These are phyloP conservation scores for Xenopus petersii DNA, from an alignment of 2,797 vertebrate genomes.

Conservation along the genomic window DNA sequence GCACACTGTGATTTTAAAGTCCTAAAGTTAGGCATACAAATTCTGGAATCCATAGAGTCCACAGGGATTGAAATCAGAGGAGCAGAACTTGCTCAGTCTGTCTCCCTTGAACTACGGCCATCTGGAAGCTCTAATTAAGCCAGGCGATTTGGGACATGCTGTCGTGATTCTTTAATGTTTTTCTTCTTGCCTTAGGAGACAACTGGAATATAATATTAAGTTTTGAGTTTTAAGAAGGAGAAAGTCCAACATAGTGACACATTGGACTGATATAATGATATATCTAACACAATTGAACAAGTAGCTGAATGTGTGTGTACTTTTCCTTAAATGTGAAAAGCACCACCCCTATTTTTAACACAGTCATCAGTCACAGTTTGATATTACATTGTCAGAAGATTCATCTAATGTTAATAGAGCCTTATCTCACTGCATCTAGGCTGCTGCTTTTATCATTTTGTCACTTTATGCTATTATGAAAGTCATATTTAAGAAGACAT, in stretches of 20 bases:
- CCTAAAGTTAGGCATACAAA: conserved; percentile 31
- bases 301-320: too few relatives aligned
- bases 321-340: too few relatives aligned
- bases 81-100: conserved; percentile 49
- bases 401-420: too few relatives aligned
- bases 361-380: too few relatives aligned
- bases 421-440: too few relatives aligned
- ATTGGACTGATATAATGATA: not conserved
- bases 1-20: conserved; percentile 15
- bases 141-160: conserved; percentile 42
- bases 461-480: too few relatives aligned
- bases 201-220: conserved; percentile 32
- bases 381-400: too few relatives aligned
- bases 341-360: too few relatives aligned
- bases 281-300: not conserved
- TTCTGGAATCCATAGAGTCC: conserved; percentile 28
- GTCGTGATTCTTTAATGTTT: conserved; percentile 48
- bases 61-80: conserved; percentile 39
- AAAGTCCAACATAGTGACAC: not conserved
- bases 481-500: too few relatives aligned
- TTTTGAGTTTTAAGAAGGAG: not conserved
- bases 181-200: conserved; percentile 37
- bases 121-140: conserved; percentile 48
- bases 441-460: too few relatives aligned
- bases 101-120: conserved; percentile 44